These are phyloP conservation scores for Ostrea edulis DNA, from an alignment of 1,140 invertebrate species.

Conservation along the genomic window DNA sequence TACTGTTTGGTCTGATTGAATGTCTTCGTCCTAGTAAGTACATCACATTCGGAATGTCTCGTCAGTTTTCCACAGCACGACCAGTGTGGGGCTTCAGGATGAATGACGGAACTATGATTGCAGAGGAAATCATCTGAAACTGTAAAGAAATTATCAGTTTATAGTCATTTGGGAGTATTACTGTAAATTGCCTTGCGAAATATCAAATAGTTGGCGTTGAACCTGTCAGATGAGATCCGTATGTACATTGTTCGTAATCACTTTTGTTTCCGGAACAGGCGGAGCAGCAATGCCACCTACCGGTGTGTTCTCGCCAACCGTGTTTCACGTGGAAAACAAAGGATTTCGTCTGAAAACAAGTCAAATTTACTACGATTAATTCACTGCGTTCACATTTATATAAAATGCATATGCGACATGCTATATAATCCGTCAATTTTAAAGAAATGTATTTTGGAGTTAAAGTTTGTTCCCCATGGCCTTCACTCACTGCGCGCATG, in stretches of 20 bases:
- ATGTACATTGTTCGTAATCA: not conserved
- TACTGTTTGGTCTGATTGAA: not conserved
- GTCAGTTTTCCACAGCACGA: conserved; percentile 19
- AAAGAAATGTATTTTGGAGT: too few relatives aligned
- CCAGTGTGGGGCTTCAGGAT: not conserved
- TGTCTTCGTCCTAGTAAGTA: not conserved
- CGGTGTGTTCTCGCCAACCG: conserved; percentile 19
- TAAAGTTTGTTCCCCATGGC: too few relatives aligned
- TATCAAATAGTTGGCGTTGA: not conserved
- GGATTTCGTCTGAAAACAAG: conserved; percentile 4
- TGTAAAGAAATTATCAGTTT: not conserved
- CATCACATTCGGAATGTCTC: conserved; percentile 18
- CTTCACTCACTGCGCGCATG: too few relatives aligned
- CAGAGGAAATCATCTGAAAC: not conserved
- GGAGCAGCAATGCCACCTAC: conserved; percentile 6
- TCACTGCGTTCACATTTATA: too few relatives aligned
- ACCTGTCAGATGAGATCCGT: not conserved
- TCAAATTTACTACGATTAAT: too few relatives aligned
- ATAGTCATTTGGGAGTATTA: not conserved
- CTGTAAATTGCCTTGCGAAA: not conserved
- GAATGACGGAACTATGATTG: not conserved
- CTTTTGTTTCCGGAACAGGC: not conserved
- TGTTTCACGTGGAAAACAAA: not conserved
- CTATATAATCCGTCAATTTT: too few relatives aligned
- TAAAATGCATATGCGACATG: too few relatives aligned